Conservation (phyloP, 2,888 invertebrate species). For the Pterostichus niger region DNA sequence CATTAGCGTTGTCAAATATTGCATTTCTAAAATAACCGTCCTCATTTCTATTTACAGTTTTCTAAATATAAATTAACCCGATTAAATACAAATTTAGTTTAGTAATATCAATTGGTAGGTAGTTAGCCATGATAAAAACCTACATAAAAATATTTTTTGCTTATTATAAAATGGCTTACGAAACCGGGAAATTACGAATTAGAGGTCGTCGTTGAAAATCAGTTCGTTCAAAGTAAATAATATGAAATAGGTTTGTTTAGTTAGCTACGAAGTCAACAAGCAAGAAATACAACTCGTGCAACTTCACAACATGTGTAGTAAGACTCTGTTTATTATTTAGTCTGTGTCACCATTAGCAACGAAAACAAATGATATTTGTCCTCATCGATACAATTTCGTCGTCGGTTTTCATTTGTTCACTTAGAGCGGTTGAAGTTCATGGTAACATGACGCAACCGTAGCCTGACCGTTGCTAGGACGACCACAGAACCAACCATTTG, state of each 20-base stretch:
- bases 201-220: slow-evolving; percentile 20
- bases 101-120: not conserved
- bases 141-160: not conserved
- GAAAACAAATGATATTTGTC: slow-evolving; percentile 10
- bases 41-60: slow-evolving; percentile 46
- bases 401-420: slow-evolving; percentile 20
- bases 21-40: slow-evolving; percentile 29
- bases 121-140: slow-evolving; percentile 1
- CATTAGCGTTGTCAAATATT: slow-evolving; percentile 4
- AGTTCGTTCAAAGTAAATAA: not conserved
- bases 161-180: slow-evolving; percentile 14
- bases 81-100: slow-evolving; percentile 14
- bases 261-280: too few species aligned
- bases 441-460: slow-evolving; percentile 56
- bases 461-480: slow-evolving; percentile 55
- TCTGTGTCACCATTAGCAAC: not conserved
- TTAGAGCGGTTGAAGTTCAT: slow-evolving; percentile 63
- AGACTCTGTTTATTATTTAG: slow-evolving; percentile 1
- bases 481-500: slow-evolving; percentile 23
- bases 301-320: not conserved
- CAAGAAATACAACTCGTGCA: slow-evolving; percentile 2
- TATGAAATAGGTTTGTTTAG: slow-evolving; percentile 13
- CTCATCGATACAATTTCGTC: slow-evolving; percentile 37
- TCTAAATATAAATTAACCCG: slow-evolving; percentile 46
- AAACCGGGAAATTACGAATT: slow-evolving; percentile 31